Percentiles rank a stretch among this genome's conserved stretches.
phyloP scores from a whole-genome alignment of 2,888 invertebrate genomes.

The Copidosoma aretas region DNA sequence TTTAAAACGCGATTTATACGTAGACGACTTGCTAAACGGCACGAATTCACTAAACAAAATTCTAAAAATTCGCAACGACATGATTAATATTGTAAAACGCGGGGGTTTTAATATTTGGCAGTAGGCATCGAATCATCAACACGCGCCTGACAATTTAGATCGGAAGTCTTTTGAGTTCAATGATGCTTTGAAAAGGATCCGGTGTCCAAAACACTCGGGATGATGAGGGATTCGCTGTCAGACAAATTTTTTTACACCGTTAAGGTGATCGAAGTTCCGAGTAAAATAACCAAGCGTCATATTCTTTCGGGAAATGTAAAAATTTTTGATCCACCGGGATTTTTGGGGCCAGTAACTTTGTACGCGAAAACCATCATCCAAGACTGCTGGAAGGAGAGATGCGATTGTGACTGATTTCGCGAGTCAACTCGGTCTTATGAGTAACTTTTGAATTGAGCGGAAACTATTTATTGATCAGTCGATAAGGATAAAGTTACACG shows the following conservation, averaged over 20 bases:
- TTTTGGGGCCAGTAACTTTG: neutral
- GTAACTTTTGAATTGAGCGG: neutral
- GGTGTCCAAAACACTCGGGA: too few relatives aligned
- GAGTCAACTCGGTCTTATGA: neutral
- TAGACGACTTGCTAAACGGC: neutral
- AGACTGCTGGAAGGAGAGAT: neutral
- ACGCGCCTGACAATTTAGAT: too few relatives aligned
- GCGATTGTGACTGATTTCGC: neutral
- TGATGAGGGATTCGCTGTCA: too few relatives aligned
- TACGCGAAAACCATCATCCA: neutral
- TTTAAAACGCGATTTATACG: conserved; percentile 2
- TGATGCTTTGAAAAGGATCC: too few relatives aligned
- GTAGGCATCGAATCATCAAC: neutral
- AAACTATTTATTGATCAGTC: neutral
- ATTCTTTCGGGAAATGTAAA: too few relatives aligned
- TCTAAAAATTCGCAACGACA: neutral
- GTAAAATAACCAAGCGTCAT: too few relatives aligned
- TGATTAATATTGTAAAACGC: neutral
- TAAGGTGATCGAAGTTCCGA: too few relatives aligned
- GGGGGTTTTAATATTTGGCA: conserved; percentile 2
- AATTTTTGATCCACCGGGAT: neutral
- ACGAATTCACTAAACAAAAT: neutral
- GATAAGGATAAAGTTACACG: too few relatives aligned
- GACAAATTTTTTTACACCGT: too few relatives aligned
- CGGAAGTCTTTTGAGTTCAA: too few relatives aligned